phyloP scores from a whole-genome alignment of 2,888 invertebrate species.

The Halocaridina rubra region DNA sequence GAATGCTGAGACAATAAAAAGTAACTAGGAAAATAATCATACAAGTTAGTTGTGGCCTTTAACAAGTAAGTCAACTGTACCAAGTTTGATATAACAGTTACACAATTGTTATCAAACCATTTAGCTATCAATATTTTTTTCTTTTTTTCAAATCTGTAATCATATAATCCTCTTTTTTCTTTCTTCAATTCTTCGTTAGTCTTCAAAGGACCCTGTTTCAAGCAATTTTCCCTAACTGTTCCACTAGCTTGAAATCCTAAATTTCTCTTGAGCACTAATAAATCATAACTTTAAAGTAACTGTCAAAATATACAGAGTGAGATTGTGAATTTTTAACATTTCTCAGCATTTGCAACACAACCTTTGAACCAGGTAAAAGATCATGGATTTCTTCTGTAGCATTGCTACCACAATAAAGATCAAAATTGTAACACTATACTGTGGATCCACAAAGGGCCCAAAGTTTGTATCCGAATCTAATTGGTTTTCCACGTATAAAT shows the following conservation, averaged over 20 bases:
- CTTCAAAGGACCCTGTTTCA: not conserved
- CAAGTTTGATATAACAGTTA: not conserved
- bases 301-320: not conserved
- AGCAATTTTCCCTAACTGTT: not conserved
- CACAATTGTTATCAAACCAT: not conserved
- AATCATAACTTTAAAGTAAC: not conserved
- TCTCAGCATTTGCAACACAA: not conserved
- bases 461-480: not conserved
- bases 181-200: not conserved
- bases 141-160: not conserved
- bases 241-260: not conserved
- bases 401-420: not conserved
- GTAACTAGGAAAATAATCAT: not conserved
- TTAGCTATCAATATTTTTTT: not conserved
- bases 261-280: not conserved
- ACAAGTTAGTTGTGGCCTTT: not conserved
- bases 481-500: not conserved
- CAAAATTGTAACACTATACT: not conserved
- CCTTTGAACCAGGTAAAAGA: not conserved
- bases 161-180: not conserved
- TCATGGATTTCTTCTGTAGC: not conserved
- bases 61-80: not conserved
- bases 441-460: not conserved
- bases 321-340: not conserved
- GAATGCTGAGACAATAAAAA: not conserved